Base-by-base conservation (phyloP, 2,888 invertebrate species). In the Aporophyla lueneburgensis region DNA sequence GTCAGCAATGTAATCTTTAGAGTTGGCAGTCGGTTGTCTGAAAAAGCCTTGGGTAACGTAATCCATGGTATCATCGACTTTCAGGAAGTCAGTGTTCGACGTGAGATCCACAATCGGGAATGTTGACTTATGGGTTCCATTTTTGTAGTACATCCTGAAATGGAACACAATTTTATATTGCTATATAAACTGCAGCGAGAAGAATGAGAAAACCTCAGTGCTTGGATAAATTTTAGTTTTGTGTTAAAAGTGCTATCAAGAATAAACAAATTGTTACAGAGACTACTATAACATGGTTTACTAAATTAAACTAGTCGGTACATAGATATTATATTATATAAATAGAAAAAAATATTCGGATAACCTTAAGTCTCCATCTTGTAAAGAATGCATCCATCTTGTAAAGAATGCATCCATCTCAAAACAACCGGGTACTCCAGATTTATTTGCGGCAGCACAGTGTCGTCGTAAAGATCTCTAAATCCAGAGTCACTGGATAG, bases 351-450 rank as follows among this genome's bases (percentile, higher is more conserved):
- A 51, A 6, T 2, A 21, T 5, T 49, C 33, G n/a, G 84, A 85
- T 72, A 56, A 92, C 93, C 90, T 92, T 40, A 91, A 88, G 14
- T 71, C 83, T 33, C 91, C 91, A 56, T 93, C 92, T 62, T 92
- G 92, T 24, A 92, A 78, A 0, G 87, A 86, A 66, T 93, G 93
- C 40, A 87, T 70, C 92, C 92, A 93, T 65, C 93, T 87, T 92
- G 92, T 24, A 92, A 78, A 0, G 87, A 86, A 66, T 93, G 93
- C 40, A 87, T 70, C 92, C 92, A 93, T 65, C 93, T 87, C 33
- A 92, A 75, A 9, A 80, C 85, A n/a, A 84, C 87, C 0, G 89
- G 87, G 46, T 85, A 92, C 73, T 93, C 93, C 19, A 91, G 40
- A 5, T 89, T 85, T 56, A 91, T 76, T 84, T 91, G 88, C 0